A percentile compares a stretch with the other conserved stretches of the same genome.
Conservation (phyloP, 2,113 vertebrate species). For the Colius striatus region DNA sequence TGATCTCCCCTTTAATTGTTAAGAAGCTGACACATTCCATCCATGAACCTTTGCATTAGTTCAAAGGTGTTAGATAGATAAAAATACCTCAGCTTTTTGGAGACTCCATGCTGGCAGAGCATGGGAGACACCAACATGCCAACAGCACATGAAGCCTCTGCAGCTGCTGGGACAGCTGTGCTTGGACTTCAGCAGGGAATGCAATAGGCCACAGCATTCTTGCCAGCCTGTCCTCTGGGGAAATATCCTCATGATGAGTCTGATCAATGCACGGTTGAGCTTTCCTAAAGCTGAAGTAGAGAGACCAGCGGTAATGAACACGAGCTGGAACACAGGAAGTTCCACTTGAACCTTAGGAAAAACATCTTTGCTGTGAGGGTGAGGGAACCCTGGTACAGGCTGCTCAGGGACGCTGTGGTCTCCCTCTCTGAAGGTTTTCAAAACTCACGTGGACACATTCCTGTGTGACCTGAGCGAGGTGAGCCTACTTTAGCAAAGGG, state of each 20-base stretch:
- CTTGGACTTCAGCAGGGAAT: neutral
- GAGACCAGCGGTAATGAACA: too few relatives aligned
- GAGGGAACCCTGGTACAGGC: too few relatives aligned
- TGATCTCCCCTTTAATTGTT: neutral
- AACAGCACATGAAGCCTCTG: neutral
- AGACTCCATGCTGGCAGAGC: fast-evolving
- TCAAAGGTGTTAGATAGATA: neutral
- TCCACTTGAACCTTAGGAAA: too few relatives aligned
- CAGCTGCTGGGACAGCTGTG: neutral
- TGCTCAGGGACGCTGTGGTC: too few relatives aligned
- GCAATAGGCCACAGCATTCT: neutral
- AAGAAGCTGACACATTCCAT: neutral
- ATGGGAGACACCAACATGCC: neutral
- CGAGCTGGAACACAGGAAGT: too few relatives aligned
- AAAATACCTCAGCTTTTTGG: neutral
- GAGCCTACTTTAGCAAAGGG: too few relatives aligned
- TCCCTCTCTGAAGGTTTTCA: too few relatives aligned
- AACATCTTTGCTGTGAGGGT: too few relatives aligned
- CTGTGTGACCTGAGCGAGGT: too few relatives aligned
- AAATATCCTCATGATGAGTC: neutral
- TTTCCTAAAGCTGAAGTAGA: neutral
- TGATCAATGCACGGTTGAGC: neutral
- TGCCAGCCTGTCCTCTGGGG: neutral
- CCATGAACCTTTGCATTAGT: fast-evolving
- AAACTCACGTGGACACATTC: too few relatives aligned